Evolutionary conservation across 1,140 invertebrate genomes (phyloP).

Genomic region (Galendromus occidentalis): DNA sequence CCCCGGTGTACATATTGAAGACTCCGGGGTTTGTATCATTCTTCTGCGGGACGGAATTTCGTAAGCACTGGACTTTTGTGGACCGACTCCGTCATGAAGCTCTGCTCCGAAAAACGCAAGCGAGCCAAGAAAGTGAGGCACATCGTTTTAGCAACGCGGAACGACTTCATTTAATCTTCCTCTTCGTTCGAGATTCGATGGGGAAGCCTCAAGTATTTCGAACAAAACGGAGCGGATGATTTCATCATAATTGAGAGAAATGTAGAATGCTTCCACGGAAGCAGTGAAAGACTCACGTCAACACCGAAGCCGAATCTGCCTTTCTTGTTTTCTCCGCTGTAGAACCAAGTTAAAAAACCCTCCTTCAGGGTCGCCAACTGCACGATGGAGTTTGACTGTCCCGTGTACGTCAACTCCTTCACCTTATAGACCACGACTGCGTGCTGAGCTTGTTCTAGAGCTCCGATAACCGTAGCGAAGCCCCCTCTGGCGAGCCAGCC

Average conservation of each 20-base stretch:
- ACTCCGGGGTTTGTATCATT: not conserved
- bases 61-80: no score
- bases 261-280: not conserved
- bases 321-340: not conserved
- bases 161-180: not conserved
- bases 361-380: not conserved
- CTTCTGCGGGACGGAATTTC: no score
- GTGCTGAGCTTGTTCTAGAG: not conserved
- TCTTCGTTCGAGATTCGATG: not conserved
- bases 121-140: no score
- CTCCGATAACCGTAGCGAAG: not conserved
- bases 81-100: no score
- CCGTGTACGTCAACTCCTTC: not conserved
- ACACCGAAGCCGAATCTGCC: conserved; percentile 1
- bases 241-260: not conserved
- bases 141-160: no score
- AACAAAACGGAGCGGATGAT: not conserved
- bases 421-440: not conserved
- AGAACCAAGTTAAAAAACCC: not conserved
- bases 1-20: conserved; percentile 7
- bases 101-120: no score
- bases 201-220: not conserved
- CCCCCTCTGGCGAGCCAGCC: not conserved
- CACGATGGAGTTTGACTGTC: not conserved
- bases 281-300: not conserved